Percentiles rank a stretch among this genome's conserved stretches.
These are phyloP conservation scores for Gobio occitaniae DNA, from an alignment of 2,797 vertebrate genomes.

Conservation along the genomic window DNA sequence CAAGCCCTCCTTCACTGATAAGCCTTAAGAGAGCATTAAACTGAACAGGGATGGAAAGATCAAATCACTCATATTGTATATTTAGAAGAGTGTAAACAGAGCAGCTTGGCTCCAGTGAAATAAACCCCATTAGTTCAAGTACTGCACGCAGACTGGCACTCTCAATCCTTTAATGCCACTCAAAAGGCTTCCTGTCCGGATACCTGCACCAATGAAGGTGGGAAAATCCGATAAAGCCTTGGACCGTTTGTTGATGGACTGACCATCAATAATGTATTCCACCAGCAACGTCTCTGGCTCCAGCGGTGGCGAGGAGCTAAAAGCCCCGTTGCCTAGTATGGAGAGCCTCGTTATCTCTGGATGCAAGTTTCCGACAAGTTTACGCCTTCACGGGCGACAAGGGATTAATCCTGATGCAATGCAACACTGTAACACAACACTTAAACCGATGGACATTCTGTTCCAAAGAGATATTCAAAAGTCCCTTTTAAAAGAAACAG, in stretches of 20 bases:
- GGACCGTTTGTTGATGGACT: slow-evolving; percentile 32
- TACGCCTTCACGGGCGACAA: neutral
- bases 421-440: slow-evolving; percentile 11
- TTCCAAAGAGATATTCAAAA: neutral
- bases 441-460: neutral
- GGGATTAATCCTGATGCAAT: neutral
- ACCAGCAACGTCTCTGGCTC: neutral
- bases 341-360: neutral
- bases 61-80: slow-evolving; percentile 37
- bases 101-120: slow-evolving; percentile 7
- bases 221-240: slow-evolving; percentile 39
- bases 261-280: slow-evolving; percentile 46
- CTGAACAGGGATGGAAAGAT: slow-evolving; percentile 17
- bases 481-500: neutral
- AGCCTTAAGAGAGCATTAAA: slow-evolving; percentile 9
- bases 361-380: slow-evolving; percentile 42
- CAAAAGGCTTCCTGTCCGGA: slow-evolving; percentile 3
- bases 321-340: neutral
- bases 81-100: slow-evolving; percentile 38
- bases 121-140: slow-evolving; percentile 31
- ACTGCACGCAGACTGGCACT: slow-evolving; percentile 16
- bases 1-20: slow-evolving; percentile 9
- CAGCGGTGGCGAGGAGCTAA: slow-evolving; percentile 4
- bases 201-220: neutral
- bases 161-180: slow-evolving; percentile 17